phyloP scores from a whole-genome alignment of 2,113 vertebrate genomes.

The Pituophis catenifer region DNA sequence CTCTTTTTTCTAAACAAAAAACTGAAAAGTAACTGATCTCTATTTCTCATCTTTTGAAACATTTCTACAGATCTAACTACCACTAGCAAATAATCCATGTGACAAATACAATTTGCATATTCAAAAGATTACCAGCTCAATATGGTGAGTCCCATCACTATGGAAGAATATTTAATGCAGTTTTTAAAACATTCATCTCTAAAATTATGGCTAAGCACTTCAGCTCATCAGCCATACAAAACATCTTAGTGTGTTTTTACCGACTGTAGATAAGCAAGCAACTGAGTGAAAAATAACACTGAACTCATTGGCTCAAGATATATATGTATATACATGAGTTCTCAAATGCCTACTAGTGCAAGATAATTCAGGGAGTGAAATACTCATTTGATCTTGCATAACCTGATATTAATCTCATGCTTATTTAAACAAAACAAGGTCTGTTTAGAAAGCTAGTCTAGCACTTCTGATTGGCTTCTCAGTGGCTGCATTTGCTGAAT shows the following conservation, averaged over 20 bases:
- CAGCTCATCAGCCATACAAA: conserved; percentile 14
- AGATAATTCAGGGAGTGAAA: conserved; percentile 6
- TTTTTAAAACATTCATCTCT: conserved; percentile 10
- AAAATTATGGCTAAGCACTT: conserved; percentile 22
- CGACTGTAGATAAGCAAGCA: conserved; percentile 7
- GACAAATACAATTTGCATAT: background rate
- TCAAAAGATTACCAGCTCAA: background rate
- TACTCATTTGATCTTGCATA: background rate
- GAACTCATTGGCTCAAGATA: background rate
- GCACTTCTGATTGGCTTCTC: background rate
- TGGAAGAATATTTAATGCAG: background rate
- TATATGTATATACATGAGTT: conserved; percentile 19
- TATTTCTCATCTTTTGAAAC: background rate
- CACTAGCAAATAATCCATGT: background rate
- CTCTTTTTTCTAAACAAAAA: background rate
- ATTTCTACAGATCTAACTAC: background rate
- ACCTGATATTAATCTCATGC: background rate
- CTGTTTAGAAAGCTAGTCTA: background rate
- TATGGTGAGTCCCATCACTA: background rate
- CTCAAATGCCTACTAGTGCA: conserved; percentile 8
- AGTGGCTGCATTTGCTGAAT: background rate
- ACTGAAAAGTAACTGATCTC: background rate
- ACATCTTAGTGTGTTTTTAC: conserved; percentile 15
- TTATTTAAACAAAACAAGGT: conserved; percentile 1
- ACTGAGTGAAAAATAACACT: conserved; percentile 14